A percentile compares a stretch with the other conserved stretches of the same genome.
These are phyloP conservation scores for Cherax quadricarinatus DNA, from an alignment of 1,140 invertebrate genomes.

Conservation along the genomic window DNA sequence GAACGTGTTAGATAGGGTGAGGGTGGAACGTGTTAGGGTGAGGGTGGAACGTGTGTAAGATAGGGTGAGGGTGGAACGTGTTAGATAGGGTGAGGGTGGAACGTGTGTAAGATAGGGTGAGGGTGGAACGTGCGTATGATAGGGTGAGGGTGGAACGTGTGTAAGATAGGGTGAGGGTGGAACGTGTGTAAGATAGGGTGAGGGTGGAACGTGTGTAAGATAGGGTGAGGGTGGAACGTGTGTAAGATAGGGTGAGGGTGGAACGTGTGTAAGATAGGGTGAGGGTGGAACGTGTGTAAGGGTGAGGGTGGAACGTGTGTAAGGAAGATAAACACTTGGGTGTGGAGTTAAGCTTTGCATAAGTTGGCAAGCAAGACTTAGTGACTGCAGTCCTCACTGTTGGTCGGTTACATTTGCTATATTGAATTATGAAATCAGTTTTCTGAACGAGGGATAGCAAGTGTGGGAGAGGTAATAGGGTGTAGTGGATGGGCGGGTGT, in stretches of 20 bases:
- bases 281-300: background rate
- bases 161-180: background rate
- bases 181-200: too few relatives aligned
- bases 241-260: too few relatives aligned
- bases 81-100: background rate
- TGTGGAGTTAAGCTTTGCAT: conserved; percentile 14
- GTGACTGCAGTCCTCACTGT: background rate
- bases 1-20: background rate
- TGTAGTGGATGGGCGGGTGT: background rate
- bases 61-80: too few relatives aligned
- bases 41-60: background rate
- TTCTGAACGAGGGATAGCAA: background rate
- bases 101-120: too few relatives aligned
- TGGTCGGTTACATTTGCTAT: conserved; percentile 37
- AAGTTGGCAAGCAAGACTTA: conserved; percentile 29
- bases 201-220: background rate
- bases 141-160: too few relatives aligned
- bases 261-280: background rate
- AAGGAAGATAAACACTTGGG: background rate
- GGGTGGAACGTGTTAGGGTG: too few relatives aligned
- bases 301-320: background rate
- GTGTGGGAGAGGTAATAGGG: too few relatives aligned
- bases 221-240: background rate
- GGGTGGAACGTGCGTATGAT: too few relatives aligned
- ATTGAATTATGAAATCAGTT: conserved; percentile 35